Conservation (phyloP, 2,888 invertebrate genomes). For the Nesidiocoris tenuis region DNA sequence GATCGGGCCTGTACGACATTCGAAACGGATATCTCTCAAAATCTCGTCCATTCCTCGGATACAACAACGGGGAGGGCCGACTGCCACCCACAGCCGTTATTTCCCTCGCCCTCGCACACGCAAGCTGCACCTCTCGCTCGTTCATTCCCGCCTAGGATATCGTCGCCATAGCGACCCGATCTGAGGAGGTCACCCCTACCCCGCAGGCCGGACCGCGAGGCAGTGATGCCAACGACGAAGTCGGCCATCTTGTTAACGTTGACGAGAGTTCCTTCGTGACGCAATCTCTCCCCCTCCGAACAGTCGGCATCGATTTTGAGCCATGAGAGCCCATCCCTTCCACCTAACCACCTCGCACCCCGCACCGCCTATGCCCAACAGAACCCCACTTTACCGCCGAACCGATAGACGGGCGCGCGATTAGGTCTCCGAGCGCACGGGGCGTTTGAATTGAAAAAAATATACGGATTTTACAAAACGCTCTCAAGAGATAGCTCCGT, state of each 20-base stretch:
- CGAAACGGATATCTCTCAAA: not conserved
- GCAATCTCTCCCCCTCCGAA: conserved; percentile 26
- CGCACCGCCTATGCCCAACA: too few species aligned
- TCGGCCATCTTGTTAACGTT: conserved; percentile 24
- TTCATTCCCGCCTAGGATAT: not conserved
- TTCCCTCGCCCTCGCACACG: not conserved
- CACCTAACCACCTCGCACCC: not conserved
- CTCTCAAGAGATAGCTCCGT: too few species aligned
- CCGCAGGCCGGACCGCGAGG: not conserved
- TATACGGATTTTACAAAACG: too few species aligned
- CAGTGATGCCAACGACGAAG: not conserved
- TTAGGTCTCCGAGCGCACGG: not conserved
- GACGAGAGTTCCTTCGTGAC: conserved; percentile 16
- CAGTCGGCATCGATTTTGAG: conserved; percentile 40
- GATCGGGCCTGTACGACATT: too few species aligned
- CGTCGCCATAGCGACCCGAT: not conserved
- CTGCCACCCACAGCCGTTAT: not conserved
- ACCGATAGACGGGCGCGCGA: not conserved
- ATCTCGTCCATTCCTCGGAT: not conserved
- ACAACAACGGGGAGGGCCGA: not conserved
- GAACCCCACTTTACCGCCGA: too few species aligned
- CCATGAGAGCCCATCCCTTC: not conserved
- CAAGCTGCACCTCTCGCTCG: not conserved
- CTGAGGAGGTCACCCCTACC: not conserved
- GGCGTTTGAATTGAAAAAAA: too few species aligned